These are phyloP conservation scores for Poliocrania exsul DNA, from an alignment of 2,797 vertebrate species.

Conservation along the genomic window DNA sequence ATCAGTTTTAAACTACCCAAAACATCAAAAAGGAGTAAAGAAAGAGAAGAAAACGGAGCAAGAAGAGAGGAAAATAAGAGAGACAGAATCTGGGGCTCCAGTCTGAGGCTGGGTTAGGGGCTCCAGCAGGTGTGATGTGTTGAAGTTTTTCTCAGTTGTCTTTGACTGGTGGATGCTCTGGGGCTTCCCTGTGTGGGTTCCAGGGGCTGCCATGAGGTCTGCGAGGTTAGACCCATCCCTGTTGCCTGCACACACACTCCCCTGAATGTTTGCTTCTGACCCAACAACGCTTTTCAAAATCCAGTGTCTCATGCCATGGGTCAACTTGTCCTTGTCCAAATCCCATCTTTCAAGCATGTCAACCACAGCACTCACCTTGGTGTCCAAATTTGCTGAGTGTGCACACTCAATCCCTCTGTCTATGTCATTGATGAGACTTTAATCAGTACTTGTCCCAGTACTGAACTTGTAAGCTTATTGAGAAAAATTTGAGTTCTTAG, in stretches of 20 bases:
- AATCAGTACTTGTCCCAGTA: background rate
- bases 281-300: background rate
- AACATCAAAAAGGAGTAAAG: background rate
- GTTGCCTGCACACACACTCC: too few species aligned
- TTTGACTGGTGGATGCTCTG: background rate
- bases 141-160: background rate
- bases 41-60: too few species aligned
- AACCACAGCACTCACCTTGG: too few species aligned
- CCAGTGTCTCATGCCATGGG: background rate
- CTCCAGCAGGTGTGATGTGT: background rate
- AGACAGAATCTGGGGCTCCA: background rate
- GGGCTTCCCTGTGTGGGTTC: background rate
- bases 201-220: background rate
- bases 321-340: background rate
- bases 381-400: background rate
- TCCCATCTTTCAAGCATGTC: accelerated
- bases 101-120: background rate
- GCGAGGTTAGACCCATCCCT: background rate
- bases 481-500: background rate
- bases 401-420: background rate
- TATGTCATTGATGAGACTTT: background rate
- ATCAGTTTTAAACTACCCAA: background rate
- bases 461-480: background rate
- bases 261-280: background rate
- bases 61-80: background rate